Conservation (phyloP, 2,113 vertebrate species). For the Gorilla gorilla region DNA sequence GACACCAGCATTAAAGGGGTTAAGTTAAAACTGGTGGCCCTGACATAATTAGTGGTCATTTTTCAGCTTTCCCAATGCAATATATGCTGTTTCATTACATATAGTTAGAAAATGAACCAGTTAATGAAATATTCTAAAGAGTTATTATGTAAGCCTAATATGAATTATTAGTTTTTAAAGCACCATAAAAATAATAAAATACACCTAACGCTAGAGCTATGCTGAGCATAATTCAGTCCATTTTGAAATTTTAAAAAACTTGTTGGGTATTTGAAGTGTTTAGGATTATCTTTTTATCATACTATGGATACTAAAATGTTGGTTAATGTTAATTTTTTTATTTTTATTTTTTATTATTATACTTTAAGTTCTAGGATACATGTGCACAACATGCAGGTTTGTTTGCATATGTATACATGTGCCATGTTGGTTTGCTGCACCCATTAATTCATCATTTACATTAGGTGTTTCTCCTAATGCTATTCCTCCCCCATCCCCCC, state of each 20-base stretch:
- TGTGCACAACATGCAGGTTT: no score
- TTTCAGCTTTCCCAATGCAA: background rate
- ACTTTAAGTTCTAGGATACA: no score
- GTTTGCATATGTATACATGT: no score
- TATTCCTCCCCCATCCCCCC: no score
- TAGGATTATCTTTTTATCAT: background rate
- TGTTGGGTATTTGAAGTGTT: background rate
- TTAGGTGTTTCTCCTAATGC: no score
- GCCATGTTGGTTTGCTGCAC: no score
- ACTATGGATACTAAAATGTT: background rate
- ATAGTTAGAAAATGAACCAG: background rate
- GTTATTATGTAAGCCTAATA: background rate
- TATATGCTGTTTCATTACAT: background rate
- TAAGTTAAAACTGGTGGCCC: background rate
- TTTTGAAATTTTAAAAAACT: slow-evolving; percentile 33
- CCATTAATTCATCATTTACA: no score
- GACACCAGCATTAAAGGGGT: background rate
- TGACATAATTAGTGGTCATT: background rate
- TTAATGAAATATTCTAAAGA: background rate
- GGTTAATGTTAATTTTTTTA: background rate
- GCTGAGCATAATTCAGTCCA: background rate
- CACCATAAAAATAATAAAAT: slow-evolving; percentile 32
- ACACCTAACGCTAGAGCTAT: background rate
- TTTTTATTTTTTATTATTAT: background rate
- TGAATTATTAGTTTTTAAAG: slow-evolving; percentile 1